Conservation (phyloP, 2,888 invertebrate genomes). For the Emmelina monodactyla region DNA sequence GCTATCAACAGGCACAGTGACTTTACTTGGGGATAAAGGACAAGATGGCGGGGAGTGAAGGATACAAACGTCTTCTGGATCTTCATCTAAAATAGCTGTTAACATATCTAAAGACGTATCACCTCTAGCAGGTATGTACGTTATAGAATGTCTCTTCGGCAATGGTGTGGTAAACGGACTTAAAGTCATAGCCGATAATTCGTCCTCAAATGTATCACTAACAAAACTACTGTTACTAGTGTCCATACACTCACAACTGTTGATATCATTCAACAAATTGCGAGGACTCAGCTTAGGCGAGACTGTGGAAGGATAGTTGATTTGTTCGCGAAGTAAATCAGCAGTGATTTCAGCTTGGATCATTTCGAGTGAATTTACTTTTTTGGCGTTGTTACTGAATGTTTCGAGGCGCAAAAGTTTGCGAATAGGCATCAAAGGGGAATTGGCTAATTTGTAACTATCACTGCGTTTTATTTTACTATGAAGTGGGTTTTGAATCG, state of each 20-base stretch:
- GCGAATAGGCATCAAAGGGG: constrained; percentile 71
- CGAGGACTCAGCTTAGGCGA: constrained; percentile 61
- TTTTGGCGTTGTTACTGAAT: constrained; percentile 47
- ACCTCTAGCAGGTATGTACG: constrained; percentile 40
- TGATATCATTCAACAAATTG: constrained; percentile 32
- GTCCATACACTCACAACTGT: constrained; percentile 36
- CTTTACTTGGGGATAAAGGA: constrained; percentile 62
- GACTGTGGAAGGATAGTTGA: constrained; percentile 74
- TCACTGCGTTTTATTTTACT: constrained; percentile 79
- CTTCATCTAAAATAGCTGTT: constrained; percentile 56
- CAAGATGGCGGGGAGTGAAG: constrained; percentile 54
- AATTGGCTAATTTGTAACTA: constrained; percentile 85
- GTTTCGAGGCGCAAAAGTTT: constrained; percentile 63
- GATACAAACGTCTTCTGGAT: constrained; percentile 47
- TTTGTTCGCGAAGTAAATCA: constrained; percentile 71
- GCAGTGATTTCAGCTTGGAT: constrained; percentile 69
- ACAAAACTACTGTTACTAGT: constrained; percentile 24
- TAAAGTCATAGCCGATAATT: constrained; percentile 45
- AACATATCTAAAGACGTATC: constrained; percentile 49
- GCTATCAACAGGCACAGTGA: constrained; percentile 69
- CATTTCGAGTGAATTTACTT: constrained; percentile 60
- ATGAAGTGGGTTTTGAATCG: constrained; percentile 30
- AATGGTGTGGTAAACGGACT: constrained; percentile 53
- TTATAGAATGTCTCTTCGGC: constrained; percentile 46
- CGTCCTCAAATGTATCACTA: constrained; percentile 39